A percentile compares a stretch with the other conserved stretches of the same genome.
These are phyloP conservation scores for Elephas maximus DNA, from an alignment of 2,113 vertebrate species.

Conservation along the genomic window DNA sequence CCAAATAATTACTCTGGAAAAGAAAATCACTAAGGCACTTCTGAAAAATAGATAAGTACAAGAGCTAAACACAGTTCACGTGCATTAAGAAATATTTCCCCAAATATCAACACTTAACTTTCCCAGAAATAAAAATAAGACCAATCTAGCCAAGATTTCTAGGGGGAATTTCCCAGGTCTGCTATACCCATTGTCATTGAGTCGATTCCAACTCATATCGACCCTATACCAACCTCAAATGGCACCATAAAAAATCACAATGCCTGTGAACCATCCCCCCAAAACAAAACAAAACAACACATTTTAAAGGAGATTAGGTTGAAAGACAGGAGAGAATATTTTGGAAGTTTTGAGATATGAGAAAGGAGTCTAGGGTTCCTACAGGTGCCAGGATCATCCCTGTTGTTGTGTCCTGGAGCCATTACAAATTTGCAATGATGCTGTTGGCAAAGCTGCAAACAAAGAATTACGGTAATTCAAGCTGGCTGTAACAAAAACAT, in stretches of 20 bases:
- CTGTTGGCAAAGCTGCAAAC: conserved; percentile 72
- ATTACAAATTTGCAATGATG: conserved; percentile 69
- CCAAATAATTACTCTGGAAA: conserved; percentile 47
- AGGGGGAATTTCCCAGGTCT: neutral
- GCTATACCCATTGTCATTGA: neutral
- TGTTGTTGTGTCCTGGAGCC: conserved; percentile 31
- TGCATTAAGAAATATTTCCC: conserved; percentile 46
- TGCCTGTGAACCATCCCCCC: neutral
- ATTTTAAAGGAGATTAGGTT: conserved; percentile 61
- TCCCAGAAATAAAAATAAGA: conserved; percentile 58
- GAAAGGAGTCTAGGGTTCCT: conserved; percentile 39
- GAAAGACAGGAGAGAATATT: conserved; percentile 58
- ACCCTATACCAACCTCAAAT: too few relatives aligned
- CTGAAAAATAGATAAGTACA: conserved; percentile 53
- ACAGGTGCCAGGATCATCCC: conserved; percentile 16
- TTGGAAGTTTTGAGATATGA: conserved; percentile 49
- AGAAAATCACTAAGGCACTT: neutral
- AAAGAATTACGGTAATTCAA: conserved; percentile 77
- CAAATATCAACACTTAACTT: conserved; percentile 30
- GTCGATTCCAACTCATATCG: too few relatives aligned
- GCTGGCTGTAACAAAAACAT: conserved; percentile 66
- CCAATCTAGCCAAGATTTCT: conserved; percentile 39
- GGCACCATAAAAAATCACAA: too few relatives aligned
- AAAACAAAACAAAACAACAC: neutral
- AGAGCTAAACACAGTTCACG: neutral